Evolutionary conservation across 2,797 vertebrate species (phyloP), one percentile per base, ranked within the genome.

Genomic region (Pangasius krempfi): DNA sequence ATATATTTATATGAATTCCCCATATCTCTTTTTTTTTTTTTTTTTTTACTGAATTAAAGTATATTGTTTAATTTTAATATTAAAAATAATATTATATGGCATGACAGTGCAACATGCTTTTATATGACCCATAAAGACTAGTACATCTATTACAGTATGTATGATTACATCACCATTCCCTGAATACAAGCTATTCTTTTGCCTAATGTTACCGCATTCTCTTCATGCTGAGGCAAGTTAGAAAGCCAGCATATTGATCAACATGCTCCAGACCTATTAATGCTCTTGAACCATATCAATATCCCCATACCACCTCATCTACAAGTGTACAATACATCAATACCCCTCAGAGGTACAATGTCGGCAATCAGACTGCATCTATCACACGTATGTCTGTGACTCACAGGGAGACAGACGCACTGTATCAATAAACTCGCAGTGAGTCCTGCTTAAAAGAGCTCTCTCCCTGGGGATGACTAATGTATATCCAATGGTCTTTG

Each of bases 391-490:
- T 60, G 80, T 80, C 60, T 66, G 84, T 50, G 44, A n/a, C 75
- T 75, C 84, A 86, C 27, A 82, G 58, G 76, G 75, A 70, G 60
- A 33, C 50, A 70, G 22, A 86, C 25, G 58, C 58, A 62, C 30
- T 56, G 9, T 89, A 92, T 86, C 47, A 66, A 92, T 83, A 90
- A 13, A 13, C 40, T 78, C 37, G 70, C n/a, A 33, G 37, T 16
- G 44, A 2, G 54, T 47, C 0, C 25, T 84, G 86, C 27, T 79
- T 79, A 81, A 87, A 68, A 85, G 33, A 9, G 18, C 75, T 88
- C 82, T 72, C 6, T 78, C 85, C 33, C 83, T n/a, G 20, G 82
- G 4, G 85, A 86, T 56, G 76, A 73, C 47, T 50, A 12, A 44
- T 22, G 64, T 83, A 50, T 85, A 37, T 87, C n/a, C 64, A 79